These are phyloP conservation scores for Lagenorhynchus albirostris DNA, from an alignment of 2,113 vertebrate genomes.

Conservation along the genomic window DNA sequence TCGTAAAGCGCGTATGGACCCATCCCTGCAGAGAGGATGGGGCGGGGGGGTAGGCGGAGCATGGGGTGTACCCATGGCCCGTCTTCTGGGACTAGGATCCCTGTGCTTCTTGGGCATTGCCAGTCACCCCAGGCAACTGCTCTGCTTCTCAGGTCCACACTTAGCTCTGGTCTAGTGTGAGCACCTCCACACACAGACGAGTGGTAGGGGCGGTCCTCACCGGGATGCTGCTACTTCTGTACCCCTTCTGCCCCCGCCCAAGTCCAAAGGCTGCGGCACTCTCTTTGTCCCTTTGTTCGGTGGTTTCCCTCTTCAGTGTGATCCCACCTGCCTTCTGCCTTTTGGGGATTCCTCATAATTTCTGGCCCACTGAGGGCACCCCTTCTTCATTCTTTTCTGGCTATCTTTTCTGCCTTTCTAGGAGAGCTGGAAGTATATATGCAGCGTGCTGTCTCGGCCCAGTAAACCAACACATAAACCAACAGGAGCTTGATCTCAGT, in stretches of 20 bases:
- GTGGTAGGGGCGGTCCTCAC: fast-evolving
- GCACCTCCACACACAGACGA: neutral
- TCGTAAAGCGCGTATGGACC: fast-evolving
- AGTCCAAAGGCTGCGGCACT: neutral
- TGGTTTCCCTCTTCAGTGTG: neutral
- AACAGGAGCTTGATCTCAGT: neutral
- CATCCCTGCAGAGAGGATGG: neutral
- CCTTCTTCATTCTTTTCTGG: neutral
- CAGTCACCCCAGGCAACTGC: neutral
- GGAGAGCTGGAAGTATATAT: neutral
- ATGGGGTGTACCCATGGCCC: fast-evolving
- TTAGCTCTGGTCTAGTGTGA: neutral
- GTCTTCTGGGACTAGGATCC: neutral
- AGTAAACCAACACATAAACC: too few species aligned
- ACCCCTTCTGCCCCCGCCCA: neutral
- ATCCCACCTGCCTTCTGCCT: neutral
- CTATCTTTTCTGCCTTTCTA: neutral
- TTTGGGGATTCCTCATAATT: neutral
- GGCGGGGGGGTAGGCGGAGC: fast-evolving
- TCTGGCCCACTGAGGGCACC: neutral
- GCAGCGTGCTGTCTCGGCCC: fast-evolving
- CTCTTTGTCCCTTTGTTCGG: fast-evolving
- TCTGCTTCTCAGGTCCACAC: neutral
- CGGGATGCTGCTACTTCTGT: fast-evolving
- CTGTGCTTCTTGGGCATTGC: neutral